Base-by-base conservation (phyloP, 2,113 vertebrate species). In the Diadophis punctatus region DNA sequence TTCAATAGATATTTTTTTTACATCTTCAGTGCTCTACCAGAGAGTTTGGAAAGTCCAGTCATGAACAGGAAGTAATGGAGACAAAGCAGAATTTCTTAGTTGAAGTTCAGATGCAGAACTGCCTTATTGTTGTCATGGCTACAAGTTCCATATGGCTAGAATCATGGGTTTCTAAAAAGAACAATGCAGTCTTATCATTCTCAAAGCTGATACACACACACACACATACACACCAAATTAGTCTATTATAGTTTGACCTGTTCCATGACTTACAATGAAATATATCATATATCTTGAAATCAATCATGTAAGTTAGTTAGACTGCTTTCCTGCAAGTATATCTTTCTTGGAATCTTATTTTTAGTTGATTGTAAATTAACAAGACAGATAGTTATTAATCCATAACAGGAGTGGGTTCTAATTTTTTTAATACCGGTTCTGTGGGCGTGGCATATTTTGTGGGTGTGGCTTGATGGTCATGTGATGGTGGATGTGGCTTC, bases 1-100 rank as follows among this genome's bases (percentile, higher is more conserved):
- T 94, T 98, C 97, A 98, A 97, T 97, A 97, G 97, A 97, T 97
- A 97, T n/a, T n/a, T 97, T 98, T 98, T 97, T 97, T 96, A 96
- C 97, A 94, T 93, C 89, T 95, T 94, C 96, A 96, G 94, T 93
- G 93, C 96, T 96, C 92, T 90, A 90, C 95, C 94, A 94, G 94
- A 96, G 90, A 97, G 94, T 93, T 88, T 94, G 96, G 90, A 96
- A 95, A 97, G 96, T 93, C 1, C 9, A 97, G 96, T 95, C 53
- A 86, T 87, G 96, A 97, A 96, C 97, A 98, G 98, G 98, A 98
- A 98, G 95, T 96, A 91, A 90, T 93, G 95, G 97, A 98, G 97
- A 98, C 98, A 98, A 98, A 97, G 96, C 97, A 0, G 63, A 96
- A 96, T 97, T 98, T 98, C 97, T 98, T 96, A 95, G 96, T 95